Base-by-base conservation (phyloP, 2,797 vertebrate species). In the Astyanax mexicanus region DNA sequence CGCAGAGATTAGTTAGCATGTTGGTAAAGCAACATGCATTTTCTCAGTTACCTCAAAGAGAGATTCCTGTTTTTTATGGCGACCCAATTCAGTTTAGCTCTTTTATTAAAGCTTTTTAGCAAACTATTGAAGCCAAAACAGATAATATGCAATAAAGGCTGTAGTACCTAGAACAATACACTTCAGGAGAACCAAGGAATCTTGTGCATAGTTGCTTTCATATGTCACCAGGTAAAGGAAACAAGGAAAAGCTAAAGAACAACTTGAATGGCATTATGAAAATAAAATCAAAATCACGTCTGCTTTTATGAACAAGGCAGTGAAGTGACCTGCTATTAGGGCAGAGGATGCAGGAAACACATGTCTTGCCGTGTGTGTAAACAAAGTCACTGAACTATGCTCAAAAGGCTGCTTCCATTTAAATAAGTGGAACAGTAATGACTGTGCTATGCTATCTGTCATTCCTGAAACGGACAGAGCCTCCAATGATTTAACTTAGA, bases 211-310 rank as follows among this genome's bases (percentile, higher is more conserved):
- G n/a, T 12, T 68, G 6, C 12, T 45, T 4, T 32, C 65, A 68
- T 45, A 1, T 45, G 21, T 5, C 32, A 68, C 7, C 7, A n/a
- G 15, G 68, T 15, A 27, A 9, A 37, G 37, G 45, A 49, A 57
- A 57, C 32, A 32, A 29, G 25, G 25, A n/a, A n/a, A 57, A 15
- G 54, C 25, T 57, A 57, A 27, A 15, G 54, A 57, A 57, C 52
- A 55, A 4, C 54, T 57, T 10, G 4, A 57, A 57, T 57, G 54
- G 25, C 9, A 29, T 32, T 57, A 27, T 6, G 25, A 9, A 57
- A 57, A 32, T 57, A 57, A 27, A 57, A 57, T 29, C 25, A 57
- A 57, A 57, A 57, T 29, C 12, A 57, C 25, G 32, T 25, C 21
- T 57, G 54, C 23, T 15, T 57, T 57, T 15, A 27, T 57, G 25